Evolutionary conservation across 2,797 vertebrate species (phyloP).

Genomic region (Lepilemur septentrionalis): DNA sequence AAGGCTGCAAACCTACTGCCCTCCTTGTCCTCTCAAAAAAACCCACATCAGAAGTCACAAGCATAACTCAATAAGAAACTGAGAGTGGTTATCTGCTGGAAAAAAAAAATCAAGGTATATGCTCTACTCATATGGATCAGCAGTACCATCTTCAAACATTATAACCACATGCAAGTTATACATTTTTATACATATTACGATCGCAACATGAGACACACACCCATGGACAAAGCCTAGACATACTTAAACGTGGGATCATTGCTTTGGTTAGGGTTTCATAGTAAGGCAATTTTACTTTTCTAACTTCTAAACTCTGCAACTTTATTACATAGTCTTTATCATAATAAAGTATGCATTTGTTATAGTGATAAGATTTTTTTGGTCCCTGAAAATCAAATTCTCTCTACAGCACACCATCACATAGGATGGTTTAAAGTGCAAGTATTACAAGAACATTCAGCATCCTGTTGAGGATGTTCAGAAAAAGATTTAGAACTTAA

Average conservation of each 20-base stretch:
- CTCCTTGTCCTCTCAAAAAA: background rate
- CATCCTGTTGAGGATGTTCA: background rate
- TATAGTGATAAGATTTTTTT: background rate
- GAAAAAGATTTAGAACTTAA: slow-evolving; percentile 7
- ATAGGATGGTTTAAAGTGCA: background rate
- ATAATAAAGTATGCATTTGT: background rate
- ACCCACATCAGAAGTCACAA: background rate
- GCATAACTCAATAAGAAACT: background rate
- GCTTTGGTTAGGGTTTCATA: background rate
- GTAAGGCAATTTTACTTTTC: background rate
- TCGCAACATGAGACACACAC: background rate
- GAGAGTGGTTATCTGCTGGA: background rate
- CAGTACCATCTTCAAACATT: background rate
- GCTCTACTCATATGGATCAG: background rate
- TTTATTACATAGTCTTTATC: background rate
- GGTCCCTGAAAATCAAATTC: background rate
- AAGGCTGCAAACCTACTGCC: background rate
- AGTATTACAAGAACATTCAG: background rate
- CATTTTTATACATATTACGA: background rate
- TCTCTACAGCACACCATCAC: background rate
- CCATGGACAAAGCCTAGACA: background rate
- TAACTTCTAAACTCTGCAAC: background rate
- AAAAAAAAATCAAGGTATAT: background rate
- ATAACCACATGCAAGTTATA: background rate
- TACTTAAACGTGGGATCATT: background rate